Conservation (phyloP, 2,113 vertebrate species). For the Megalops atlanticus region DNA sequence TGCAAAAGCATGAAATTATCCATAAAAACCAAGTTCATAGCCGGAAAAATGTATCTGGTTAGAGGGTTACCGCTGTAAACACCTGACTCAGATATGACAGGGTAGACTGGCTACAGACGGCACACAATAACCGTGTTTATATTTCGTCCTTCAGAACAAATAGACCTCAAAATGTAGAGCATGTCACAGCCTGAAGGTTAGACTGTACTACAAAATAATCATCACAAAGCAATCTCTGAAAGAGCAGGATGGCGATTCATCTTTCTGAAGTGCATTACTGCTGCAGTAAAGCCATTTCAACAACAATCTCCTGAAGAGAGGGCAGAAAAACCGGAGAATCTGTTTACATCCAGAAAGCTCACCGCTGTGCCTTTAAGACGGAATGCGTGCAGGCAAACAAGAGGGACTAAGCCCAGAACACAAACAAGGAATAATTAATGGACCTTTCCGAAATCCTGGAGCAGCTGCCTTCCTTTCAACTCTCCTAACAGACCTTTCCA, state of each 20-base stretch:
- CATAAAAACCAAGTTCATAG: no score
- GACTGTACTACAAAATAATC: background rate
- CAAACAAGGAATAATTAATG: constrained; percentile 35
- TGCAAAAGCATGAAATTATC: no score
- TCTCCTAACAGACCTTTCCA: constrained; percentile 24
- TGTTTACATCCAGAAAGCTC: background rate
- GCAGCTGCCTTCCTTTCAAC: constrained; percentile 20
- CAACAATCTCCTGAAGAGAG: no score
- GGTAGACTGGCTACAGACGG: no score
- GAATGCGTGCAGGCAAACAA: constrained; percentile 8
- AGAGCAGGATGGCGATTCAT: no score
- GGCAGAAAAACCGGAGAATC: background rate
- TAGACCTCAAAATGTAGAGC: background rate
- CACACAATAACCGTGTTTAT: background rate
- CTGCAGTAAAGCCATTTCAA: no score
- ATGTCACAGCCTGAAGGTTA: background rate
- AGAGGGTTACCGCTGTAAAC: background rate
- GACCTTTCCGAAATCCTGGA: constrained; percentile 33
- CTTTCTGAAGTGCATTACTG: no score
- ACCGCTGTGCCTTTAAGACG: background rate
- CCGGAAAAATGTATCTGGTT: background rate
- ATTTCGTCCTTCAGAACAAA: background rate
- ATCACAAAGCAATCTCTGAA: background rate
- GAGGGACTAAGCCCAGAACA: constrained; percentile 8
- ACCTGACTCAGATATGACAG: background rate